Evolutionary conservation across 2,113 vertebrate genomes (phyloP), one percentile per base, ranked within the genome.

Genomic region (Sinocyclocheilus rhinocerous): DNA sequence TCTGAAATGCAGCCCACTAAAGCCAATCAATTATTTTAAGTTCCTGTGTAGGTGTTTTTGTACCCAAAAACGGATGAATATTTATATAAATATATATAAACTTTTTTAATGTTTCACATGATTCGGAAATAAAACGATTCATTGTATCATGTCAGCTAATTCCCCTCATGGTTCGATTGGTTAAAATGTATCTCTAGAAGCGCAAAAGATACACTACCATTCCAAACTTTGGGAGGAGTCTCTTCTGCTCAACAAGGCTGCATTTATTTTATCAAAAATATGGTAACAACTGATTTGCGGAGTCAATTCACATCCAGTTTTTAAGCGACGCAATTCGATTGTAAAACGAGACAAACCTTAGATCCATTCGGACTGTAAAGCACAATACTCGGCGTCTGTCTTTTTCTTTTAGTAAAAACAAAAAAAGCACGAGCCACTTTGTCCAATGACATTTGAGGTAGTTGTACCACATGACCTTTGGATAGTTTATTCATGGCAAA

Each of bases 11-110:
- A 61, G 20, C 76, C 29, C 39, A 52, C 70, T 88, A 33, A 89
- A 92, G 88, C 85, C 81, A 84, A 72, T 88, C 90, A 92, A 84
- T 48, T 91, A 93, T 92, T 93, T 94, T 92, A 80, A 89, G 90
- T 81, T 57, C n/a, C 24, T 76, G 45, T 82, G 70, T 72, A 78
- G 48, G 76, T 79, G 76, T 50, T 36, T 69, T 69, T 33, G 15
- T 80, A 48, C 50, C 8, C 22, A 4, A 69, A 26, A 65, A 1
- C 29, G 12, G 12, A 13, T 63, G 4, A 3, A 33, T 33, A 33
- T 33, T 52, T 4, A 52, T 52, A 52, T 52, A 18, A 16, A 22
- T 22, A 6, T n/a, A 42, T 22, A 72, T 72, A 72, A 70, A 4
- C 2, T 26, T 7, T 20, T 3, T 70, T 16, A 10, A 22, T 72